Conservation (phyloP, 2,797 vertebrate species). For the Echiichthys vipera region DNA sequence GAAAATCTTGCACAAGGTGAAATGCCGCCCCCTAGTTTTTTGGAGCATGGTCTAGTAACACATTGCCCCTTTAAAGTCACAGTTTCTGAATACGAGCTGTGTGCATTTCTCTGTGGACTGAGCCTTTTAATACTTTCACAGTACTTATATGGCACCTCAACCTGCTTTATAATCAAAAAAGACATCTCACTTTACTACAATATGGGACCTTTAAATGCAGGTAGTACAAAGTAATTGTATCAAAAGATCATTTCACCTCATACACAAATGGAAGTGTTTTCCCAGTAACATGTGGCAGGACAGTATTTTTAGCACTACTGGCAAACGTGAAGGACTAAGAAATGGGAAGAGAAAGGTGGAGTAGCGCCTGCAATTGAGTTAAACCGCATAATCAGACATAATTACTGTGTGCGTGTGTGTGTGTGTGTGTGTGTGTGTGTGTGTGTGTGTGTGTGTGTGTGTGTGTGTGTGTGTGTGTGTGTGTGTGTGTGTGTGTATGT, state of each 20-base stretch:
- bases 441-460: background rate
- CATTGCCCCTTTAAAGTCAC: too few species aligned
- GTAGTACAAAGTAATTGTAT: background rate
- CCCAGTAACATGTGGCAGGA: background rate
- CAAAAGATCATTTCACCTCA: background rate
- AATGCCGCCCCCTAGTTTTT: too few species aligned
- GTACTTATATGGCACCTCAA: too few species aligned
- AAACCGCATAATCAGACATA: slow-evolving; percentile 59
- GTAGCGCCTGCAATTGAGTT: slow-evolving; percentile 50
- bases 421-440: background rate
- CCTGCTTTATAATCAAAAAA: too few species aligned
- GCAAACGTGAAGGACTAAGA: background rate
- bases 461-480: background rate
- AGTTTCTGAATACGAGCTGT: too few species aligned
- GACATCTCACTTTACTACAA: too few species aligned
- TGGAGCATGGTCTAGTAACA: too few species aligned
- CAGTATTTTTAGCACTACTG: slow-evolving; percentile 11
- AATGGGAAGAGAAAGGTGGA: slow-evolving; percentile 18
- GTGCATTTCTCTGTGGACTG: too few species aligned
- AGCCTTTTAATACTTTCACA: too few species aligned
- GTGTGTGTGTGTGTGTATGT: background rate
- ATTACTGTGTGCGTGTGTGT: slow-evolving; percentile 32
- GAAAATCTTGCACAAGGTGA: too few species aligned
- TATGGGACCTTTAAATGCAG: background rate
- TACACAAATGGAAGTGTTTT: background rate